Percentiles rank a stretch among this genome's conserved stretches.
phyloP scores from a whole-genome alignment of 2,888 invertebrate species.

The Hyposoter dolosus region DNA sequence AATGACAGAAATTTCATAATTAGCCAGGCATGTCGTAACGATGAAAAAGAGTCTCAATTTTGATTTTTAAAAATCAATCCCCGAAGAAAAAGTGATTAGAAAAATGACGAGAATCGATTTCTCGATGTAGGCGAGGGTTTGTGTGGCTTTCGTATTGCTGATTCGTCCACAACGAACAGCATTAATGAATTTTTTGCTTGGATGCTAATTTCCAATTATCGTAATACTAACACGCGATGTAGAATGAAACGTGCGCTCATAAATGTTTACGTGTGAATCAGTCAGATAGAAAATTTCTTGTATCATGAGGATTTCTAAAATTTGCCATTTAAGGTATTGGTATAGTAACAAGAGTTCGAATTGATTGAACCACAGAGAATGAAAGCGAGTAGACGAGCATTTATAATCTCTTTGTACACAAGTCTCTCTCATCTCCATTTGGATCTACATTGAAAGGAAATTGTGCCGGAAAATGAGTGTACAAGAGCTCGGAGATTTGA shows the following conservation, averaged over 20 bases:
- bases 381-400: neutral
- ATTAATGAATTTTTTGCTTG: neutral
- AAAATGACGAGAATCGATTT: too few relatives aligned
- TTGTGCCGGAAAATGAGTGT: slow-evolving; percentile 66
- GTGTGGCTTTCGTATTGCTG: neutral
- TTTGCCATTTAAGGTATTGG: slow-evolving; percentile 58
- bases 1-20: neutral
- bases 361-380: slow-evolving; percentile 20
- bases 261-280: neutral
- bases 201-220: slow-evolving; percentile 28
- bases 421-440: slow-evolving; percentile 48
- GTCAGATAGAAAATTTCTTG: slow-evolving; percentile 16
- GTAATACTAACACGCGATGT: slow-evolving; percentile 35
- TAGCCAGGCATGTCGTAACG: neutral
- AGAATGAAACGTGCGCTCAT: neutral
- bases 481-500: slow-evolving; percentile 49
- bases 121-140: too few relatives aligned
- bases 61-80: too few relatives aligned
- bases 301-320: slow-evolving; percentile 61
- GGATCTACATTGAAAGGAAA: slow-evolving; percentile 58
- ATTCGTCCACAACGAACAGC: neutral
- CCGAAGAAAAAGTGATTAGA: too few relatives aligned
- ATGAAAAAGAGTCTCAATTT: neutral
- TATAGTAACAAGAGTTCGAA: neutral
- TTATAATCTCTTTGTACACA: neutral